Percentiles rank a stretch among this genome's conserved stretches.
phyloP scores from a whole-genome alignment of 2,888 invertebrate species.

The Lacanobia wlatinum region DNA sequence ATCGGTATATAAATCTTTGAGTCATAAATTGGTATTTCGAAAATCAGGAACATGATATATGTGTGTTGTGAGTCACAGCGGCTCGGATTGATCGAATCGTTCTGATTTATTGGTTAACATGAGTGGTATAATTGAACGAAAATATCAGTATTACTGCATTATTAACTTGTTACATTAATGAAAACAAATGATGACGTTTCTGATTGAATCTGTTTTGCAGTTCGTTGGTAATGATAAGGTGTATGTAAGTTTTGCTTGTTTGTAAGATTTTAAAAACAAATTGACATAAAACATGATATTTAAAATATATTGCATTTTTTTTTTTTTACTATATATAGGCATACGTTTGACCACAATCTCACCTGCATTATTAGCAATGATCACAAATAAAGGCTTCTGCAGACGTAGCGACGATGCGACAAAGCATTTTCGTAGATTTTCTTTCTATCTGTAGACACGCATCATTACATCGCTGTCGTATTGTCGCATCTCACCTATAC shows the following conservation, averaged over 20 bases:
- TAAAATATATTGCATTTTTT: too few species aligned
- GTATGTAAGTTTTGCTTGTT: neutral
- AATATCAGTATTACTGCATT: constrained; percentile 14
- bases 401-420: too few species aligned
- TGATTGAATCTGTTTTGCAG: constrained; percentile 25
- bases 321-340: too few species aligned
- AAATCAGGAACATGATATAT: constrained; percentile 54
- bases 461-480: too few species aligned
- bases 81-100: constrained; percentile 40
- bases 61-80: constrained; percentile 29
- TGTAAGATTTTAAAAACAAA: neutral
- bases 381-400: too few species aligned
- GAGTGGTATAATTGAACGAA: constrained; percentile 31
- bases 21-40: constrained; percentile 51
- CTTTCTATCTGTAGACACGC: too few species aligned
- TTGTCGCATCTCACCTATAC: too few species aligned
- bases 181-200: constrained; percentile 33
- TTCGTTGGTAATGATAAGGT: constrained; percentile 4
- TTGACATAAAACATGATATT: neutral
- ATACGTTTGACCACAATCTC: too few species aligned
- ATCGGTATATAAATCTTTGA: constrained; percentile 46
- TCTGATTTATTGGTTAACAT: constrained; percentile 29
- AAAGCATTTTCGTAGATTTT: too few species aligned
- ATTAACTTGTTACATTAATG: constrained; percentile 29
- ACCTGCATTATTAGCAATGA: too few species aligned